Base-by-base conservation (phyloP, 2,888 invertebrate genomes). In the Lumbricus terrestris region DNA sequence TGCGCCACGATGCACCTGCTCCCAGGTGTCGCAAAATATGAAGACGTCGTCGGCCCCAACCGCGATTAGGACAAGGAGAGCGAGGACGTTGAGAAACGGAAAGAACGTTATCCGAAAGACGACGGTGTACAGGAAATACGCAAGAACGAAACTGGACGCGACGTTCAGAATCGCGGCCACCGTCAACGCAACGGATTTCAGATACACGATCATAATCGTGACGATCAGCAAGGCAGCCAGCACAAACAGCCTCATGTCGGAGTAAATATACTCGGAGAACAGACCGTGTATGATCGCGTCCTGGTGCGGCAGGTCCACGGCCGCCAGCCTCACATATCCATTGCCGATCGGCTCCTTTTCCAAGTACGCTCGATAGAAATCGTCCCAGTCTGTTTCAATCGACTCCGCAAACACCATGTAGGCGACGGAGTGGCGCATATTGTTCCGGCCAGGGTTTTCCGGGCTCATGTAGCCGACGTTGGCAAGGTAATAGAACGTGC, bases 41-140 rank as follows among this genome's bases (percentile, higher is more conserved):
- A 98, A 98, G 90, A 98, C 97, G 95, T 98, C 98, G 95, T 99
- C 99, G 40, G 98, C 97, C 90, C 99, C 98, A 94, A 99, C 97
- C 90, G 97, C 97, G n/a, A 95, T 93, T 90, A 95, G 93, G 93
- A 99, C 97, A 93, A 99, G 97, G 93, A 97, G 96, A 88, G 98
- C 97, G 94, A 99, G 96, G 94, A 99, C 96, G 96, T 99, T 99
- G 97, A 99, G 98, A 95, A 98, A 99, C 18, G 99, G 99, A 95
- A 99, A 99, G 95, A 98, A 98, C 89, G 96, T 96, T 93, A 99
- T 97, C 94, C 97, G 93, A 94, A 98, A 97, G 92, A 98, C 96
- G 94, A 97, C 96, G 89, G 97, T 96, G 95, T 99, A 99, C 94
- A 98, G 95, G 95, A 98, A 98, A 95, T 98, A 98, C 90, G 98